These are phyloP conservation scores for Tetragonula carbonaria DNA, from an alignment of 2,888 invertebrate genomes.

Conservation along the genomic window DNA sequence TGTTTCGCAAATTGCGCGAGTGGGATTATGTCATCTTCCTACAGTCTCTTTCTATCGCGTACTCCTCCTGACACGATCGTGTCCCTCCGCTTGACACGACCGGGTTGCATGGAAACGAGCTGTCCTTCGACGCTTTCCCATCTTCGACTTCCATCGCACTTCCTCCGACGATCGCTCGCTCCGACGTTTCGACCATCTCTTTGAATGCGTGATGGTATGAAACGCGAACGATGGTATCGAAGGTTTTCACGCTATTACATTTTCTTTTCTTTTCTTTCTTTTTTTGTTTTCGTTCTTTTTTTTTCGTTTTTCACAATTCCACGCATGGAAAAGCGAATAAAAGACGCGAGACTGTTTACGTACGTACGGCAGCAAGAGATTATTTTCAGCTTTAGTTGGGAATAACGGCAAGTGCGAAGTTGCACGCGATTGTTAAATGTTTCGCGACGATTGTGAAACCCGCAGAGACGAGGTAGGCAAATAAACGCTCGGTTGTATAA, in stretches of 20 bases:
- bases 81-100: slow-evolving; percentile 28
- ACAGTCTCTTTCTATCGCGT: slow-evolving; percentile 60
- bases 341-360: not conserved
- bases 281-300: too few species aligned
- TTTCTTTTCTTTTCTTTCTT: too few species aligned
- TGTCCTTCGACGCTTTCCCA: slow-evolving; percentile 42
- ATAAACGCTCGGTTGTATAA: slow-evolving; percentile 65
- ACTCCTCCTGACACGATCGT: slow-evolving; percentile 47
- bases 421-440: slow-evolving; percentile 28
- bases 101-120: slow-evolving; percentile 26
- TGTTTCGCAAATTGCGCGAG: slow-evolving; percentile 82
- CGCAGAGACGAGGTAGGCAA: slow-evolving; percentile 62
- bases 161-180: not conserved
- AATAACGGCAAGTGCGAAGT: not conserved
- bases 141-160: slow-evolving; percentile 5
- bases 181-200: not conserved
- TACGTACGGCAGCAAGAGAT: not conserved
- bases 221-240: not conserved
- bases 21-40: slow-evolving; percentile 78
- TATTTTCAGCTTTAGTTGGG: not conserved
- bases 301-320: too few species aligned
- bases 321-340: not conserved
- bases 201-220: not conserved
- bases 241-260: not conserved
- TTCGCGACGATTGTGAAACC: slow-evolving; percentile 60